Evolutionary conservation across 2,888 invertebrate genomes (phyloP).

Genomic region (Tetramorium bicarinatum): DNA sequence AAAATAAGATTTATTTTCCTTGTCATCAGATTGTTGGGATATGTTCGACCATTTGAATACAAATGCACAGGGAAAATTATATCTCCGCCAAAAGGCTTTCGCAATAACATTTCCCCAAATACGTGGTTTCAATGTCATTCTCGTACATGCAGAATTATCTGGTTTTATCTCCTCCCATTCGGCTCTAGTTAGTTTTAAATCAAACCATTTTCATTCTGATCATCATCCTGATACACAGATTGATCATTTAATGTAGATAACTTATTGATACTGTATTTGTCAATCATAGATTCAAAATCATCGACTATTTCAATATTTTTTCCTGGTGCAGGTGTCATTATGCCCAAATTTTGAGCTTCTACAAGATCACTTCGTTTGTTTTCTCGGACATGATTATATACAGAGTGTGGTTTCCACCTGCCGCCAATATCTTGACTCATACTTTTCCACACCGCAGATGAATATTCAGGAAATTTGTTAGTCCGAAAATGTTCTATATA

Average conservation of each 20-base stretch:
- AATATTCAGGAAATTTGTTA: background rate
- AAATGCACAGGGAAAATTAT: slow-evolving; percentile 12
- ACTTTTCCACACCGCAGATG: background rate
- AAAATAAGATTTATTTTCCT: slow-evolving; percentile 3
- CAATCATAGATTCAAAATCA: background rate
- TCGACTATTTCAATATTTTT: background rate
- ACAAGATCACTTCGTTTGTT: background rate
- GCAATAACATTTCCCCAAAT: slow-evolving; percentile 9
- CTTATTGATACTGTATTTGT: background rate
- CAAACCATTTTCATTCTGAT: background rate
- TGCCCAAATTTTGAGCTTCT: background rate
- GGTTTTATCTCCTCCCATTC: background rate
- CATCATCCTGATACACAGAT: background rate
- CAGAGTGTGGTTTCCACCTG: too few relatives aligned
- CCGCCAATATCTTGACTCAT: background rate
- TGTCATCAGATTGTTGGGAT: background rate
- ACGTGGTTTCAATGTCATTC: background rate
- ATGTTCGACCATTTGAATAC: background rate
- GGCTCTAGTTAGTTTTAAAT: background rate
- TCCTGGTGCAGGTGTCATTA: background rate
- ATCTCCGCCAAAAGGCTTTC: slow-evolving; percentile 8
- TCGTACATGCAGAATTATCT: background rate
- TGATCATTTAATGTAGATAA: background rate
- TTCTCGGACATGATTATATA: background rate
- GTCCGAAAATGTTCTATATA: background rate